Conservation (phyloP, 2,888 invertebrate species). For the Cheilosia scutellata region DNA sequence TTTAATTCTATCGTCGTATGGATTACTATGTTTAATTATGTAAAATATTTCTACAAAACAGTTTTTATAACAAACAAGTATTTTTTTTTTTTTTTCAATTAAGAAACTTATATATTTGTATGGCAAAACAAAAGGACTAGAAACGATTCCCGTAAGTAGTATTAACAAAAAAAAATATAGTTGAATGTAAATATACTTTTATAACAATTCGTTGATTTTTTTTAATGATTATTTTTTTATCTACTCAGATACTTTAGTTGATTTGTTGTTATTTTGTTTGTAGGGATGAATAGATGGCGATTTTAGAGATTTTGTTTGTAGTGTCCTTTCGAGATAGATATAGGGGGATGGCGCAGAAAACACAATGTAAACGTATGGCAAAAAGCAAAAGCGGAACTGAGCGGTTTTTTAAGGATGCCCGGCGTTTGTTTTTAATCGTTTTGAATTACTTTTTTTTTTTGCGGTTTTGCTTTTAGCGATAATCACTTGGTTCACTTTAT, state of each 20-base stretch:
- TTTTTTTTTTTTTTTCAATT: slow-evolving; percentile 32
- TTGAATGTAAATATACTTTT: slow-evolving; percentile 53
- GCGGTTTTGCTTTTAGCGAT: slow-evolving; percentile 70
- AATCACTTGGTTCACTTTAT: slow-evolving; percentile 59
- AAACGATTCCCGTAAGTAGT: slow-evolving; percentile 65
- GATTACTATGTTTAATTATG: slow-evolving; percentile 33
- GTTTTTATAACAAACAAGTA: slow-evolving; percentile 41
- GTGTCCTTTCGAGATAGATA: slow-evolving; percentile 46
- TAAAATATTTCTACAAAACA: slow-evolving; percentile 33
- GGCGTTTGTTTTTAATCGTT: slow-evolving; percentile 31
- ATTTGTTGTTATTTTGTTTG: slow-evolving; percentile 32
- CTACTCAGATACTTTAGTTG: slow-evolving; percentile 63
- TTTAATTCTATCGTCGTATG: slow-evolving; percentile 22
- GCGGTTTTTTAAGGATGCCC: slow-evolving; percentile 52
- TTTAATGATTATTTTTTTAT: slow-evolving; percentile 27
- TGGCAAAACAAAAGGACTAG: slow-evolving; percentile 75
- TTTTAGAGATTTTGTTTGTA: slow-evolving; percentile 19
- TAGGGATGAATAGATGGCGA: slow-evolving; percentile 49
- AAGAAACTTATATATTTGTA: slow-evolving; percentile 64
- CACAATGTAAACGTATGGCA: slow-evolving; percentile 71
- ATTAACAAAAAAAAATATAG: slow-evolving; percentile 39
- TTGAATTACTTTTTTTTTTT: slow-evolving; percentile 51
- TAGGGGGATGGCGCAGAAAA: slow-evolving; percentile 65
- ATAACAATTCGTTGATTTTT: slow-evolving; percentile 73
- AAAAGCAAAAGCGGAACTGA: slow-evolving; percentile 72